phyloP scores from a whole-genome alignment of 2,888 invertebrate genomes.

The Aphelenchoides bicaudatus region DNA sequence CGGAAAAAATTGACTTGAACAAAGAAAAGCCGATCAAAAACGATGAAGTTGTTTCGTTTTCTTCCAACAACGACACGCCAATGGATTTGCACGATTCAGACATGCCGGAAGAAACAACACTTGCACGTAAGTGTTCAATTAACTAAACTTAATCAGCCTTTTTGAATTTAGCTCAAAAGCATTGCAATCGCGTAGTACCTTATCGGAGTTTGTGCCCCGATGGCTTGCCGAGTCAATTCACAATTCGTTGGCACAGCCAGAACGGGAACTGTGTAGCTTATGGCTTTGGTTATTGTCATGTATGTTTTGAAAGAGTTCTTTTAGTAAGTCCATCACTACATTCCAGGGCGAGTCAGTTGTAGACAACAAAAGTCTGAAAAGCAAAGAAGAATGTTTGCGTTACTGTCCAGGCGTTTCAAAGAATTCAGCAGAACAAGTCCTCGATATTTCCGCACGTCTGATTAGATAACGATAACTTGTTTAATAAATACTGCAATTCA shows the following conservation, averaged over 20 bases:
- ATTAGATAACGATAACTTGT: no score
- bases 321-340: no score
- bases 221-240: slow-evolving; percentile 27
- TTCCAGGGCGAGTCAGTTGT: slow-evolving; percentile 25
- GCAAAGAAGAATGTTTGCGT: slow-evolving; percentile 28
- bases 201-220: background rate
- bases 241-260: slow-evolving; percentile 27
- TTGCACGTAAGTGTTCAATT: no score
- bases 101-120: no score
- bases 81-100: no score
- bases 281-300: slow-evolving; percentile 32
- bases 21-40: no score
- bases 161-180: slow-evolving; percentile 7
- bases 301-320: no score
- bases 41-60: no score
- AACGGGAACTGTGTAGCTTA: slow-evolving; percentile 28
- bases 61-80: no score
- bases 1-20: no score
- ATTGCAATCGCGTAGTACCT: background rate
- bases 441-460: slow-evolving; percentile 3
- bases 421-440: background rate
- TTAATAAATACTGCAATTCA: no score
- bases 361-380: slow-evolving; percentile 21
- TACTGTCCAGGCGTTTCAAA: slow-evolving; percentile 14
- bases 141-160: no score